phyloP scores from a whole-genome alignment of 2,113 vertebrate species.

The Tichodroma muraria region DNA sequence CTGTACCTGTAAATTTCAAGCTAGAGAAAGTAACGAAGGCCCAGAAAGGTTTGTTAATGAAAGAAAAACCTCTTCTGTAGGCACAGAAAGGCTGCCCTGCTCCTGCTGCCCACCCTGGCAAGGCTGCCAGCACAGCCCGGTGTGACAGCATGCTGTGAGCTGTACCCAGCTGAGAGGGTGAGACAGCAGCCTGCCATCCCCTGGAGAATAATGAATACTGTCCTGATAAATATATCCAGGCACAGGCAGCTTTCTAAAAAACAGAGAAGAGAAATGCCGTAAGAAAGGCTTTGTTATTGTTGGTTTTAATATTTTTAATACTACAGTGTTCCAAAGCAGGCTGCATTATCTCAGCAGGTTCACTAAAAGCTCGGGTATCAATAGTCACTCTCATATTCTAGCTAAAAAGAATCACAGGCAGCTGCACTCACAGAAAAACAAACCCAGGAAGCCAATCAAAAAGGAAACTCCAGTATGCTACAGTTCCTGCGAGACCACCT shows the following conservation, averaged over 20 bases:
- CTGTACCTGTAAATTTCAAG: not conserved
- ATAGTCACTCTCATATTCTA: not conserved
- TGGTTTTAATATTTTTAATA: slow-evolving; percentile 7
- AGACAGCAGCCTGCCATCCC: not conserved
- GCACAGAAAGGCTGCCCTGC: not conserved
- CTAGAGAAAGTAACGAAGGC: not conserved
- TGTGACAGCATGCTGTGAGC: not conserved
- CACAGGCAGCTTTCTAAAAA: not conserved
- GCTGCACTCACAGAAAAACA: not conserved
- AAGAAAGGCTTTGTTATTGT: not conserved
- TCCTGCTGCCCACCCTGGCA: not conserved
- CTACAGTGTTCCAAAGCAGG: not conserved
- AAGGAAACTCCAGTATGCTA: not conserved
- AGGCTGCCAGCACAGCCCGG: not conserved
- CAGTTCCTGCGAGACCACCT: not conserved
- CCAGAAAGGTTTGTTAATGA: not conserved
- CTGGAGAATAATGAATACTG: not conserved
- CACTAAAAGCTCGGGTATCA: not conserved
- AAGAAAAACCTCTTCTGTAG: not conserved
- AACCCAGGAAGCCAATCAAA: not conserved
- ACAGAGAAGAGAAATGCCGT: not conserved
- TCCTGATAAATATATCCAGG: not conserved
- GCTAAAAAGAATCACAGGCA: not conserved
- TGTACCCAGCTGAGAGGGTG: not conserved
- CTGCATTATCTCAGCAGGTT: slow-evolving; percentile 1